These are phyloP conservation scores for Psix sp. DNA, from an alignment of 1,140 invertebrate genomes.

Conservation along the genomic window DNA sequence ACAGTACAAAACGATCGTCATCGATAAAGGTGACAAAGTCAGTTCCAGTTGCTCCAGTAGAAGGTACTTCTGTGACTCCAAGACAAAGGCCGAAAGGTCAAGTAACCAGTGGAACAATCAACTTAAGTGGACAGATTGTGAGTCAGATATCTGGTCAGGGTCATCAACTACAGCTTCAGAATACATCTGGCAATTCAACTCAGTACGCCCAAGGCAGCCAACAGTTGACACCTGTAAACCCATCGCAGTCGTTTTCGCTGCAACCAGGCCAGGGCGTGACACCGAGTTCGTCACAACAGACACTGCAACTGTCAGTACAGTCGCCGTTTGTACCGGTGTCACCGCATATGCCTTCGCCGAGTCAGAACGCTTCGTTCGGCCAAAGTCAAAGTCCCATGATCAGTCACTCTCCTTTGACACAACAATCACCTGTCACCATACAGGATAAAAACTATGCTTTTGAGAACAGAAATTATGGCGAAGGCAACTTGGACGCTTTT, in stretches of 20 bases:
- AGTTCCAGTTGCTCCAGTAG: slow-evolving; percentile 76
- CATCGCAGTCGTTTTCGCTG: slow-evolving; percentile 58
- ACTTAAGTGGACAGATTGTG: slow-evolving; percentile 72
- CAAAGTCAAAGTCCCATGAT: slow-evolving; percentile 73
- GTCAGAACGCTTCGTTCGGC: slow-evolving; percentile 65
- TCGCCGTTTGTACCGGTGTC: slow-evolving; percentile 64
- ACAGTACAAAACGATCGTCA: slow-evolving; percentile 79
- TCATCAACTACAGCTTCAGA: slow-evolving; percentile 64
- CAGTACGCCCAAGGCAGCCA: slow-evolving; percentile 67
- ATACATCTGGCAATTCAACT: slow-evolving; percentile 60
- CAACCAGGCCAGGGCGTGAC: slow-evolving; percentile 52
- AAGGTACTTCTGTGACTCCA: slow-evolving; percentile 90
- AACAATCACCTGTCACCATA: slow-evolving; percentile 72
- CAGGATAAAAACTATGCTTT: slow-evolving; percentile 73
- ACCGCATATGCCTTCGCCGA: slow-evolving; percentile 68
- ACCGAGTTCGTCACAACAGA: slow-evolving; percentile 57
- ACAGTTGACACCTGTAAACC: slow-evolving; percentile 64
- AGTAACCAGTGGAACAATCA: slow-evolving; percentile 73
- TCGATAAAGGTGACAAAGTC: slow-evolving; percentile 78
- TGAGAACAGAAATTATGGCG: slow-evolving; percentile 64
- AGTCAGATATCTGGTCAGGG: slow-evolving; percentile 74
- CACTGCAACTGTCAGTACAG: slow-evolving; percentile 62
- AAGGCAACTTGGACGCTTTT: slow-evolving; percentile 74
- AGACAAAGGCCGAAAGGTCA: slow-evolving; percentile 88
- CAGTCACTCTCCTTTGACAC: slow-evolving; percentile 69